Base-by-base conservation (phyloP, 2,797 vertebrate species). In the Halcyon leucocephala region DNA sequence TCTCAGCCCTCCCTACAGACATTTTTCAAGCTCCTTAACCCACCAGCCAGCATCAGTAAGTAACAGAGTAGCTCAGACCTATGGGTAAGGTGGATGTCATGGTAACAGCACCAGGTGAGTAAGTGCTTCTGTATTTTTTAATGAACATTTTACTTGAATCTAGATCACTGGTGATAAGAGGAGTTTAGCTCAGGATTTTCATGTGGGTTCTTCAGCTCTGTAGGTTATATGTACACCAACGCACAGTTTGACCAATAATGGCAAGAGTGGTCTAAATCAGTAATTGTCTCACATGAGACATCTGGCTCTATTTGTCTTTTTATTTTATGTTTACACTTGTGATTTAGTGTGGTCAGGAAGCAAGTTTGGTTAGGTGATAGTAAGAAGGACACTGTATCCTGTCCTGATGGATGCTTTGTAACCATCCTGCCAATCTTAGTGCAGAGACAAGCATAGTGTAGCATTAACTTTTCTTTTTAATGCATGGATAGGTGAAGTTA, bases 21-120 rank as follows among this genome's bases (percentile, higher is more conserved):
- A 84, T 94, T 94, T 95, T 86, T 92, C 54, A 82, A 69, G 65
- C 33, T 88, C 19, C 29, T 81, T 86, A 83, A 42, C 22, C 9
- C n/a, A 71, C 7, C 42, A 90, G 69, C 51, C 29, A 81, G 16
- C 26, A 83, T 80, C 76, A 42, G 33, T 48, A 17, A 71, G 48
- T 76, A 72, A 62, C 4, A 20, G 44, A 51, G n/a, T 70, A 57
- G 33, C 15, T 86, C 48, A 49, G 65, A 82, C 48, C 16, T 60
- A 25, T 73, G 60, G 20, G 35, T 90, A 51, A 64, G 31, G 66
- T 60, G 33, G 26, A 13, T 89, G 28, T 55, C 37, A n/a, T 57
- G 35, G 44, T 79, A 86, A 90, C 65, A 87, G 17, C 37, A 73
- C 6, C 25, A 64, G 67, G 31, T 64, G 15, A 60, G 4, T 62